Evolutionary conservation across 1,140 invertebrate species (phyloP).

Genomic region (Drosophila pallidifrons): DNA sequence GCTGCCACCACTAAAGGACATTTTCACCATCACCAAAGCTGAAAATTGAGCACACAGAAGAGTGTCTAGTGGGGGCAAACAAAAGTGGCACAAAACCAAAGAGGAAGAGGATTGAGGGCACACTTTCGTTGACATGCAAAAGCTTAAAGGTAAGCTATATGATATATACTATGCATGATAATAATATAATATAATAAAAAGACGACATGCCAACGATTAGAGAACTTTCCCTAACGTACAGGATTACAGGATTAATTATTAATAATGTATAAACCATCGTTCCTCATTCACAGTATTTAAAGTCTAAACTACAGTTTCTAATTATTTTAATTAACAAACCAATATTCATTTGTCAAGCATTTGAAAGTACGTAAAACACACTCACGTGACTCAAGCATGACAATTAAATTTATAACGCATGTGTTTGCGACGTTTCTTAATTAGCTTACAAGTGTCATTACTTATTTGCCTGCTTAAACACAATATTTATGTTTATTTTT

Average conservation of each 20-base stretch:
- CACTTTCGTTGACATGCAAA: not conserved
- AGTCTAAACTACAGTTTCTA: too few species aligned
- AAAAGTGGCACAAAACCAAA: not conserved
- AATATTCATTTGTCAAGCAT: not conserved
- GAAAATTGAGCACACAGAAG: conserved; percentile 38
- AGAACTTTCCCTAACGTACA: too few species aligned
- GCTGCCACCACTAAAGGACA: conserved; percentile 12
- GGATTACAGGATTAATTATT: too few species aligned
- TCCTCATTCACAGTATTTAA: too few species aligned
- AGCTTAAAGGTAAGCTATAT: not conserved
- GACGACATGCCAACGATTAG: too few species aligned
- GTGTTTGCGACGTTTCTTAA: conserved; percentile 5
- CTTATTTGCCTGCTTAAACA: conserved; percentile 16
- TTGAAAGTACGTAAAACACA: not conserved
- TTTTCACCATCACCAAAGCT: conserved; percentile 15
- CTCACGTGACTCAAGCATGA: conserved; percentile 30
- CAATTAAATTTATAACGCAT: conserved; percentile 15
- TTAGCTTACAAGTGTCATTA: conserved; percentile 21
- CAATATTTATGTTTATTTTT: conserved; percentile 7
- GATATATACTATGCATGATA: too few species aligned
- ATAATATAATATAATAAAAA: too few species aligned
- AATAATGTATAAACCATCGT: too few species aligned
- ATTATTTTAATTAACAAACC: not conserved
- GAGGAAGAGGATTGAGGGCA: not conserved
- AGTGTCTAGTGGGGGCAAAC: conserved; percentile 13